Base-by-base conservation (phyloP, 2,888 invertebrate genomes). In the Zeuzera pyrina region DNA sequence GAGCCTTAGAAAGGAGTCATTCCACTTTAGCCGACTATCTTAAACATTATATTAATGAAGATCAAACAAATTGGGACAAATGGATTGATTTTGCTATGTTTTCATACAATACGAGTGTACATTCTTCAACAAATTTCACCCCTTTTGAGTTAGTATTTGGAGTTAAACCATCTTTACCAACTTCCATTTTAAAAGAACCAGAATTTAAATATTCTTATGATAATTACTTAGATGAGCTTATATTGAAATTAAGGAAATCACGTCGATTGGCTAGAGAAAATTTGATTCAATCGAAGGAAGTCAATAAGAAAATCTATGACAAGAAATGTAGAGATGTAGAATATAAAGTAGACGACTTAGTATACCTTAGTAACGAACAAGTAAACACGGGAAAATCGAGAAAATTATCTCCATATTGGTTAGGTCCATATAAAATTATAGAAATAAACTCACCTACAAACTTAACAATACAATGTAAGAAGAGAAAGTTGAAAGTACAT, bases 51-150 rank as follows among this genome's bases (percentile, higher is more conserved):
- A 47, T 64, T 3, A 53, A 52, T 11, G 12, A 42, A 33, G 41
- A 60, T 12, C 53, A 55, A 42, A 43, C 35, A 1, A 48, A 65
- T 36, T 67, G 64, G 61, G 58, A 63, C 28, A 25, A 52, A 25
- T 55, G 46, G 45, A 13, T 63, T 6, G 41, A 47, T 19, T 49
- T 48, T 31, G 54, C 52, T 2, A 56, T 63, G 48, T 55, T 58
- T 29, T 48, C 56, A 0, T 59, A 61, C 31, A 58, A 59, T 29
- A 51, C 54, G 2, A 38, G 42, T 14, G 32, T 41, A 10, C 59
- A 67, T 41, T 42, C 41, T 3, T 43, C 52, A 4, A 64, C 58
- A 1, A 41, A 54, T n/a, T 59, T 48, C 26, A 47, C 54, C 12
- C 58, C 59, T 12, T 46, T 43, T 34, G 53, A 61, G 49, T 42